Base-by-base conservation (phyloP, 2,113 vertebrate genomes). In the Gasterosteus nipponicus region DNA sequence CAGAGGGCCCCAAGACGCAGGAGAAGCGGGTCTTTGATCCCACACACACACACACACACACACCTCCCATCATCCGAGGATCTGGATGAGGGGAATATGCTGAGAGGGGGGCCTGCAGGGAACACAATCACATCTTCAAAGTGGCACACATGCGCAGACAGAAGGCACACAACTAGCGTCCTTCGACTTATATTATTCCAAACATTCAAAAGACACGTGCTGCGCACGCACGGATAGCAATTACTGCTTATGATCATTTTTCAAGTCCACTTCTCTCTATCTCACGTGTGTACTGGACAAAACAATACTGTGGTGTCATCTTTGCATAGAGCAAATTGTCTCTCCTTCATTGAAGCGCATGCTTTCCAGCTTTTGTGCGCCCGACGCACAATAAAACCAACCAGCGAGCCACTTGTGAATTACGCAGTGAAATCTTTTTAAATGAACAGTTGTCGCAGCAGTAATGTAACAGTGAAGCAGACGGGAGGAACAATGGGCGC, bases 91-190 rank as follows among this genome's bases (percentile, higher is more conserved):
- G 60, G 57, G 66, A 76, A 85, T 66, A 68, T 26, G 81, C 78
- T 78, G 39, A 42, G 33, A 67, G 82, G 74, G 38, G 51, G 66
- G 69, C 53, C 78, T 72, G 38, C 35, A 58, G 81, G 77, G 56
- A 82, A 68, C 47, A 73, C 15, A 70, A 49, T 33, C 59, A 26
- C 61, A 77, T 82, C 85, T 87, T 86, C 80, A 87, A 83, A 89
- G 54, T 29, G 63, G 26, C 51, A 64, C 66, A 83, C 60, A 59
- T 33, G 56, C 26, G 38, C n/a, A 18, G 18, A n/a, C 2, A 1
- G 46, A 15, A 3, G 31, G 15, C 62, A 15, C 47, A 54, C 26
- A 58, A 73, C 38, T 26, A 19, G 58, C 10, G 49, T 26, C 61
- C 35, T 60, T 61, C n/a, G 26, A 70, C 44, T 57, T 72, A 69